phyloP scores from a whole-genome alignment of 2,888 invertebrate species.

The Periphyllus acericola region DNA sequence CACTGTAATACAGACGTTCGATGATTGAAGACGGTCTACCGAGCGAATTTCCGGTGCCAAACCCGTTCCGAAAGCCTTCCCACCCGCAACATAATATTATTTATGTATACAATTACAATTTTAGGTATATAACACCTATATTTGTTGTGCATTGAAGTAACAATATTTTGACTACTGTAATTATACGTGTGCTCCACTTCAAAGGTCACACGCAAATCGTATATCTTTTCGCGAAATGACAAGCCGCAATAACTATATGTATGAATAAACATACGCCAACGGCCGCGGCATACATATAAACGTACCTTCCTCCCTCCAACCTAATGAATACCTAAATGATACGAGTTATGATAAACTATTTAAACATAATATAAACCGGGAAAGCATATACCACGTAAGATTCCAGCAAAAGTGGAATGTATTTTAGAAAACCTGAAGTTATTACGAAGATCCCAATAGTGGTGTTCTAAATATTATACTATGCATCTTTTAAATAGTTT shows the following conservation, averaged over 20 bases:
- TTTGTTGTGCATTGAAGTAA: neutral
- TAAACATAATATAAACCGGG: neutral
- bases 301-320: neutral
- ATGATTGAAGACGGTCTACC: conserved; percentile 49
- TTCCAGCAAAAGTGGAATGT: neutral
- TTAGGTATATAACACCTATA: neutral
- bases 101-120: neutral
- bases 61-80: conserved; percentile 43
- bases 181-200: neutral
- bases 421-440: too few relatives aligned
- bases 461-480: too few relatives aligned
- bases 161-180: conserved; percentile 1
- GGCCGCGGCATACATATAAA: neutral
- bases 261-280: too few relatives aligned
- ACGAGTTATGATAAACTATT: neutral
- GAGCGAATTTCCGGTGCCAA: conserved; percentile 58
- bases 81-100: conserved; percentile 8
- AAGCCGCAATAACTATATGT: too few relatives aligned
- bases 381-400: neutral
- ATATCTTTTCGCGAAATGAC: neutral
- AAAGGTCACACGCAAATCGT: neutral
- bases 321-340: neutral
- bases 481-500: too few relatives aligned
- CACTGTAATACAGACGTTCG: conserved; percentile 44
- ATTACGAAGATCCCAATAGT: too few relatives aligned